Base-by-base conservation (phyloP, 2,888 invertebrate genomes). In the Macropis europaea region DNA sequence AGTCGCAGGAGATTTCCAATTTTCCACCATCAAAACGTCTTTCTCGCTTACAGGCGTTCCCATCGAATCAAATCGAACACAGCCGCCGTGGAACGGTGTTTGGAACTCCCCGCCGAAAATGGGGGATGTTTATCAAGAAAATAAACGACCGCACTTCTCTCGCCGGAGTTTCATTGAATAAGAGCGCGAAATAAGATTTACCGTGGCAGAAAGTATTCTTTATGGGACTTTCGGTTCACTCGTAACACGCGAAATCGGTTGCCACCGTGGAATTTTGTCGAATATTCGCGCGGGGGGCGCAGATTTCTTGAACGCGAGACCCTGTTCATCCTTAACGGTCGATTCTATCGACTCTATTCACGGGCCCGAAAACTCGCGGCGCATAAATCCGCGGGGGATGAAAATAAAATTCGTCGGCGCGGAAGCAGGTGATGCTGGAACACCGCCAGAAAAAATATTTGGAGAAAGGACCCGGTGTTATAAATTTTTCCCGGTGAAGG, bases 381-480 rank as follows among this genome's bases (percentile, higher is more conserved):
- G 76, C 64, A 69, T 61, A 61, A 73, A 57, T 61, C 69, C 62
- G 50, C 62, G 63, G 54, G 34, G 52, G 79, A 72, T 83, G 79
- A 76, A 84, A 86, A 84, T 84, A 84, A 87, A 86, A 85, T 83
- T 73, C 84, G 81, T 82, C 80, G 79, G 84, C 75, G 79, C 77
- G 83, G 82, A 87, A 83, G 57, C 83, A 80, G 82, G 81, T 79
- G 84, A 83, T 79, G 83, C 82, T 86, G 87, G 85, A 86, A 79
- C 73, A 76, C 70, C 54, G 85, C 85, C 83, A 84, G 82, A 79
- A 73, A 85, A 85, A 84, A 80, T 71, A 70, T 63, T 62, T 48
- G 42, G 15, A n/a, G 24, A n/a, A 56, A 54, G 13, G 34, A 30
- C 36, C 19, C n/a, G 26, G 19, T 17, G 47, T 36, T 54, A 32